These are phyloP conservation scores for Junonia oenone DNA, from an alignment of 2,888 invertebrate species.

Conservation along the genomic window DNA sequence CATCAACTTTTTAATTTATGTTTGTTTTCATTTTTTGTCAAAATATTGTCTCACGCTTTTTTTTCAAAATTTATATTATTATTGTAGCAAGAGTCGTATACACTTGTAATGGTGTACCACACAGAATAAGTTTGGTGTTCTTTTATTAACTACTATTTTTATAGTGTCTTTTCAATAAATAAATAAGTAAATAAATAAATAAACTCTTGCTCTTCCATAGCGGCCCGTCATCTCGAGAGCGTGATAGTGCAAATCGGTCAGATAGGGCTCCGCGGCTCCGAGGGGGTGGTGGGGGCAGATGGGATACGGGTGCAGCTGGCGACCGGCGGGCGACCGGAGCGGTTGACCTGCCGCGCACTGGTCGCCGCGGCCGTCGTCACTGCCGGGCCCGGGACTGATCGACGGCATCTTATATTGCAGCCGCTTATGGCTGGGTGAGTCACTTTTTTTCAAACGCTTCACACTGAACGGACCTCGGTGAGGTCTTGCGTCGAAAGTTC, in stretches of 20 bases:
- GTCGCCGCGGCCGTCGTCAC: slow-evolving; percentile 42
- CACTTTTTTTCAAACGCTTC: too few species aligned
- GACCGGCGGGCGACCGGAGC: slow-evolving; percentile 43
- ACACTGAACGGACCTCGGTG: too few species aligned
- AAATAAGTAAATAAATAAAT: too few species aligned
- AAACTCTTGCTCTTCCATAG: slow-evolving; percentile 36
- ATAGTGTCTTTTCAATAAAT: not conserved
- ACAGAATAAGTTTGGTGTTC: too few species aligned
- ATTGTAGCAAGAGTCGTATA: too few species aligned
- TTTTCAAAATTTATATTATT: not conserved
- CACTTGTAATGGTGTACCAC: too few species aligned
- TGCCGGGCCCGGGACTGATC: slow-evolving; percentile 41
- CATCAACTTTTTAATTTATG: too few species aligned
- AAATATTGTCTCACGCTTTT: too few species aligned
- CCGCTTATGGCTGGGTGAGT: slow-evolving; percentile 58
- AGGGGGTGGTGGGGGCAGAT: slow-evolving; percentile 49
- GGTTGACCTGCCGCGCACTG: slow-evolving; percentile 39
- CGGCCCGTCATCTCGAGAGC: slow-evolving; percentile 40
- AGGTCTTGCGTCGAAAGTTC: too few species aligned
- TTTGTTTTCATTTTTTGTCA: too few species aligned
- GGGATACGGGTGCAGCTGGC: slow-evolving; percentile 36
- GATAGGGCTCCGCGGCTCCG: slow-evolving; percentile 41
- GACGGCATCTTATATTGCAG: slow-evolving; percentile 47
- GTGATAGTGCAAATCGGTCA: slow-evolving; percentile 50
- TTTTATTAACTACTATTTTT: too few species aligned